A percentile compares a stretch with the other conserved stretches of the same genome.
Conservation (phyloP, 2,113 vertebrate genomes). For the Catharus fuscescens region DNA sequence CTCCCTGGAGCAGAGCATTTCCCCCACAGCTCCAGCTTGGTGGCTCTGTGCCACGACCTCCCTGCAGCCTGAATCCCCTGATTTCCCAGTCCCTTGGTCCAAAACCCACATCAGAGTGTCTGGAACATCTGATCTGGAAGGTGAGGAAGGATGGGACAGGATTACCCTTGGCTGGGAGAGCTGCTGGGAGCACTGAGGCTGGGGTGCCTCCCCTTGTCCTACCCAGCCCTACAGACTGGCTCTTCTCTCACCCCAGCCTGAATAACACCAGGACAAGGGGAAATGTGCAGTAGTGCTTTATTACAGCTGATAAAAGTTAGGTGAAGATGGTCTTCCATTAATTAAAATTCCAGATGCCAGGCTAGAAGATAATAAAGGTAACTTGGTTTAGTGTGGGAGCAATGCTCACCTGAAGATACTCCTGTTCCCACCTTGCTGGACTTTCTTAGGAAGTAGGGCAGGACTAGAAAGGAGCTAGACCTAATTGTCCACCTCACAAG, state of each 20-base stretch:
- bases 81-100: neutral
- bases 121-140: neutral
- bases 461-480: too few relatives aligned
- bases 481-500: too few relatives aligned
- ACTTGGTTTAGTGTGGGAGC: neutral
- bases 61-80: neutral
- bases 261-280: neutral
- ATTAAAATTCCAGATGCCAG: neutral
- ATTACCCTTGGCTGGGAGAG: neutral
- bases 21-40: fast-evolving
- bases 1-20: fast-evolving
- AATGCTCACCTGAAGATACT: neutral
- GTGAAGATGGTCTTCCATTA: neutral
- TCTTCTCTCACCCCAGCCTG: neutral
- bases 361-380: neutral
- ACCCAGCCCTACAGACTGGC: neutral
- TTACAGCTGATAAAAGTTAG: neutral
- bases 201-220: neutral
- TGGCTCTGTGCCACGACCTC: fast-evolving
- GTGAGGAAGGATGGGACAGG: neutral
- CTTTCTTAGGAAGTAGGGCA: too few relatives aligned
- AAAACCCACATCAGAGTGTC: neutral
- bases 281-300: neutral
- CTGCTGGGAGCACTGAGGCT: neutral
- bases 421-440: too few relatives aligned